Conservation (phyloP, 2,888 invertebrate species). For the Brenthis ino region DNA sequence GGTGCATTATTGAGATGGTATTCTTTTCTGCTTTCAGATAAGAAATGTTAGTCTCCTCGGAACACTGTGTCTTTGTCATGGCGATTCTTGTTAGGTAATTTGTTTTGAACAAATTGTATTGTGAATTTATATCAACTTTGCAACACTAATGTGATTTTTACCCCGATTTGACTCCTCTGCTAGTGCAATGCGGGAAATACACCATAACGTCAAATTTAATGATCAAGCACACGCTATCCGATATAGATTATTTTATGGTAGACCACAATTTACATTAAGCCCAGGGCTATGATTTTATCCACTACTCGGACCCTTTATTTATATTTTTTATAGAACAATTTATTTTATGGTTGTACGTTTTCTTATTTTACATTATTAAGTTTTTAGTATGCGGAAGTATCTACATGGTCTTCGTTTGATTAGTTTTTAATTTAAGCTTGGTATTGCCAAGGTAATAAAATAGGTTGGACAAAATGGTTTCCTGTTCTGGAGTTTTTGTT, state of each 20-base stretch:
- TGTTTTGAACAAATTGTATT: slow-evolving; percentile 67
- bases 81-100: slow-evolving; percentile 64
- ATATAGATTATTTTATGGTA: slow-evolving; percentile 29
- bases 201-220: slow-evolving; percentile 45
- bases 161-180: slow-evolving; percentile 48
- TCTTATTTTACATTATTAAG: slow-evolving; percentile 18
- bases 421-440: slow-evolving; percentile 40
- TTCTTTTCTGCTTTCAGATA: slow-evolving; percentile 58
- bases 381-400: slow-evolving; percentile 35
- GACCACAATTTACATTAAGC: slow-evolving; percentile 29
- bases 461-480: slow-evolving; percentile 50
- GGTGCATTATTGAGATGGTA: slow-evolving; percentile 53
- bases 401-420: slow-evolving; percentile 27
- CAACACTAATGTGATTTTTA: slow-evolving; percentile 57
- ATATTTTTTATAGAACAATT: slow-evolving; percentile 16
- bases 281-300: slow-evolving; percentile 26
- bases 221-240: slow-evolving; percentile 27
- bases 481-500: slow-evolving; percentile 53
- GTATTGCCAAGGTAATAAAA: slow-evolving; percentile 46
- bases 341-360: slow-evolving; percentile 17
- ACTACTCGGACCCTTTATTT: slow-evolving; percentile 18
- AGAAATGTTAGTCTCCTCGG: slow-evolving; percentile 51
- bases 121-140: slow-evolving; percentile 33
- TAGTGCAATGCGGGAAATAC: slow-evolving; percentile 31
- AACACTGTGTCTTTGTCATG: slow-evolving; percentile 62